Evolutionary conservation across 1,140 invertebrate genomes (phyloP), one percentile per base, ranked within the genome.

Genomic region (Saccostrea cuccullata): DNA sequence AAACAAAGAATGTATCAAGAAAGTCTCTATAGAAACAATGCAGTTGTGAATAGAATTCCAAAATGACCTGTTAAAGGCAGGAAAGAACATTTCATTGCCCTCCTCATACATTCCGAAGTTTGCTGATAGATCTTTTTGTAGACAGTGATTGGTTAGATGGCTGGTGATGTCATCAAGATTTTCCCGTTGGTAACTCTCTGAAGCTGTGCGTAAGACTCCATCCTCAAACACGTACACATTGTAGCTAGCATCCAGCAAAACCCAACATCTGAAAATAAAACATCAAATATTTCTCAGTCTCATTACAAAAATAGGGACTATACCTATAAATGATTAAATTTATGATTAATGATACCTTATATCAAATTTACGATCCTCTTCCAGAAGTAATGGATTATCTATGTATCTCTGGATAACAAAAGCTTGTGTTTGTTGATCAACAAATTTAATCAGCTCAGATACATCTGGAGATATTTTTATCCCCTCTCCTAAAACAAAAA

Each of bases 31-130:
- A 47, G 47, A 47, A 23, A 23, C 2, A 82, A 77, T 82, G 47
- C 3, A 47, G 47, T 47, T 23, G n/a, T 67, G 26, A 67, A 17
- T 13, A 67, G 26, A 30, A 67, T 20, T 60, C 17, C 13, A 15
- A 77, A 26, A 1, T 36, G 88, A 91, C 91, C 90, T 92, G 85
- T 93, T 89, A 89, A 93, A 93, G 55, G 91, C 85, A 67, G 92
- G 90, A 87, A 90, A 93, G 88, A 93, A 93, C 91, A 93, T 91
- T 90, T 93, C 92, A 91, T 93, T 93, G 64, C 92, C 92, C 26
- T 90, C 90, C 86, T 93, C 92, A 89, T 91, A 93, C 86, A 82
- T 77, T 2, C 92, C 92, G 90, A 90, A 93, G 82, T 92, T 92
- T 82, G 87, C 36, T 17, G 92, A 93, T 77, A 89, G 55, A 58